Evolutionary conservation across 1,140 invertebrate genomes (phyloP).

Genomic region (Aphelinus certus): DNA sequence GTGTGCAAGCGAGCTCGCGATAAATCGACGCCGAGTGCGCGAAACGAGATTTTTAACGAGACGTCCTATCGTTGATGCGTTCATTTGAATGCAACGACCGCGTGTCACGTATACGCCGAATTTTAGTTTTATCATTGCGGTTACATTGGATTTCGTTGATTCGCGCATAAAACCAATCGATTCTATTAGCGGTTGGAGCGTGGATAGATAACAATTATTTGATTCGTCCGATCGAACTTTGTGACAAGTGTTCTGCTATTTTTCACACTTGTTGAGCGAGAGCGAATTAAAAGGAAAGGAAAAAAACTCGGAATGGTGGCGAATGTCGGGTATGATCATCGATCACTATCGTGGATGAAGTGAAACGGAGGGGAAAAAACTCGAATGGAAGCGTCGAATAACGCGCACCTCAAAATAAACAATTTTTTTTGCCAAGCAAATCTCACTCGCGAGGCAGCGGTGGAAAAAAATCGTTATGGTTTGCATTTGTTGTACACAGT

Average conservation of each 20-base stretch:
- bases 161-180: neutral
- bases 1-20: neutral
- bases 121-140: neutral
- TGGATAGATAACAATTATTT: neutral
- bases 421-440: neutral
- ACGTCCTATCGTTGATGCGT: neutral
- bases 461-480: conserved; percentile 4
- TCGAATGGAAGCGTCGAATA: conserved; percentile 3
- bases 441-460: neutral
- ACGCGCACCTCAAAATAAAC: conserved; percentile 3
- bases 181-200: neutral
- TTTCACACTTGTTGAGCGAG: no score
- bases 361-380: conserved; percentile 3
- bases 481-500: neutral
- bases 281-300: no score
- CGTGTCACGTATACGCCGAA: no score
- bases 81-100: no score
- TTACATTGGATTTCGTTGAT: conserved; percentile 6
- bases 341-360: neutral
- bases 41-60: conserved; percentile 14
- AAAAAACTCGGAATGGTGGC: no score
- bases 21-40: neutral
- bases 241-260: no score
- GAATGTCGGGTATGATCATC: no score
- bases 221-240: no score